Conservation (phyloP, 37 sponge, comb jelly and placozoan genomes). For the Cliona cf. orientalis region DNA sequence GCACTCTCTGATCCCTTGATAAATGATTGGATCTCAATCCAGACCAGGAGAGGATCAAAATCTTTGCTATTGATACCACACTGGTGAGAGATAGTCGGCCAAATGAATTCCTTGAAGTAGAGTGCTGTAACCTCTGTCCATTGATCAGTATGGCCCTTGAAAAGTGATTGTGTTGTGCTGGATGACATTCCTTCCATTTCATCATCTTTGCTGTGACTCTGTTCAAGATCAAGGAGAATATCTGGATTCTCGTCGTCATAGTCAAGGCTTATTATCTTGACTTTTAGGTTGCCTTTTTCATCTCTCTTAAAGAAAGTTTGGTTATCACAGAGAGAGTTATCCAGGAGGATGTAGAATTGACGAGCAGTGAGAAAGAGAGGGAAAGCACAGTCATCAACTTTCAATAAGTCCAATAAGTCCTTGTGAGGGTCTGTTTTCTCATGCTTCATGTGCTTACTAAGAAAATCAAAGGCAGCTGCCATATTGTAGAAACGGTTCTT, state of each 20-base stretch:
- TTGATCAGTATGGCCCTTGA: conserved; percentile 10
- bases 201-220: conserved; percentile 50
- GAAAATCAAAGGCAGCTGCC: conserved; percentile 27
- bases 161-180: neutral
- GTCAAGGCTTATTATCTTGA: conserved; percentile 54
- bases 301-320: conserved; percentile 61
- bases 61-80: conserved; percentile 20
- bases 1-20: conserved; percentile 85
- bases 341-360: conserved; percentile 79
- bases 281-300: conserved; percentile 45
- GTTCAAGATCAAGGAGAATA: conserved; percentile 37
- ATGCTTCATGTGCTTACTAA: conserved; percentile 24
- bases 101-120: conserved; percentile 70
- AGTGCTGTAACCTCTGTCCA: conserved; percentile 54
- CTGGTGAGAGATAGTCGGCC: conserved; percentile 48
- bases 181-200: neutral
- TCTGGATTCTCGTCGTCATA: conserved; percentile 56
- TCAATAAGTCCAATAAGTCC: conserved; percentile 11
- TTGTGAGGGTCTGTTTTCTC: conserved; percentile 27
- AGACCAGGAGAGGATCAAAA: conserved; percentile 76
- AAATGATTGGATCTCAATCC: conserved; percentile 92
- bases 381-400: conserved; percentile 34
- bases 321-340: conserved; percentile 57
- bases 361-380: conserved; percentile 82
- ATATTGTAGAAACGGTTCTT: conserved; percentile 69